phyloP scores from a whole-genome alignment of 2,797 vertebrate species.

The Anabas testudineus region DNA sequence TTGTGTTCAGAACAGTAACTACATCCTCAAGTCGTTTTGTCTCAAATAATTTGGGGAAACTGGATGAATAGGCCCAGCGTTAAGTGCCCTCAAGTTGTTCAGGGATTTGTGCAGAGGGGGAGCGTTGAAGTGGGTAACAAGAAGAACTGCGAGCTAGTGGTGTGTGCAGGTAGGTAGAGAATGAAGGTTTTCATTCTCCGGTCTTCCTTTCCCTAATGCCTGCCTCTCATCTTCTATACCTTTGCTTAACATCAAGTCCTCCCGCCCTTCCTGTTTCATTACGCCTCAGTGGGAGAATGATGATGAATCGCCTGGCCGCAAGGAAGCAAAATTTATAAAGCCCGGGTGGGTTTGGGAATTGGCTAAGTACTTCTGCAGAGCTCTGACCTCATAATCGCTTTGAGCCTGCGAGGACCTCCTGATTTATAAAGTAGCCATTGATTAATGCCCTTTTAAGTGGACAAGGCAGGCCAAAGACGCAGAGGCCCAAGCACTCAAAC shows the following conservation, averaged over 20 bases:
- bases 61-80: slow-evolving; percentile 77
- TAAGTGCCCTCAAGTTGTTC: slow-evolving; percentile 79
- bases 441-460: slow-evolving; percentile 99
- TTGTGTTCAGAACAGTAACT: slow-evolving; percentile 63
- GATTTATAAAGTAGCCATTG: slow-evolving; percentile 98
- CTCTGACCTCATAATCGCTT: slow-evolving; percentile 91
- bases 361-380: slow-evolving; percentile 95
- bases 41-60: slow-evolving; percentile 82
- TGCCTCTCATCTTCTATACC: slow-evolving; percentile 70
- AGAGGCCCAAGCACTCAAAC: slow-evolving; percentile 86
- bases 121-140: slow-evolving; percentile 18
- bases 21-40: slow-evolving; percentile 81
- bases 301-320: slow-evolving; percentile 93
- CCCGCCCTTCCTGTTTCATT: slow-evolving; percentile 88
- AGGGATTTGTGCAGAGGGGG: slow-evolving; percentile 73
- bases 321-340: slow-evolving; percentile 89
- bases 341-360: slow-evolving; percentile 91
- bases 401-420: slow-evolving; percentile 88
- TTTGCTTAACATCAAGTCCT: slow-evolving; percentile 87
- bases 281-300: slow-evolving; percentile 88
- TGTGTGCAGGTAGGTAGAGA: slow-evolving; percentile 28
- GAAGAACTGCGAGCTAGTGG: slow-evolving; percentile 43
- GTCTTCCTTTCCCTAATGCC: slow-evolving; percentile 69
- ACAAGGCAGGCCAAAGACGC: slow-evolving; percentile 90
- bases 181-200: slow-evolving; percentile 65